phyloP scores from a whole-genome alignment of 1,140 invertebrate genomes.

The Cotesia typhae region DNA sequence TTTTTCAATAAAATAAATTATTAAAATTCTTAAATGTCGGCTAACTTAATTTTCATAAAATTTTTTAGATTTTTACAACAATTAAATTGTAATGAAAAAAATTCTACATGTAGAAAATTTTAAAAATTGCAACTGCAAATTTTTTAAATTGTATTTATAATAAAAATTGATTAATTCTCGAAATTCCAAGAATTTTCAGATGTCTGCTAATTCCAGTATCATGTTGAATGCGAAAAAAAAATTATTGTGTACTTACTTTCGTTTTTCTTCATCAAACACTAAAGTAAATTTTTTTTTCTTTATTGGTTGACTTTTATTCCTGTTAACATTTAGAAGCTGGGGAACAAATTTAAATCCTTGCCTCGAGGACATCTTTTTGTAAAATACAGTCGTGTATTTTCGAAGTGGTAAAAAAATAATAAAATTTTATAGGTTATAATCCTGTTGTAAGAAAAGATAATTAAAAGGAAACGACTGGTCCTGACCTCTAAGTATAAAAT shows the following conservation, averaged over 20 bases:
- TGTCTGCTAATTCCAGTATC: slow-evolving; percentile 2
- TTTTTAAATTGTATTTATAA: no score
- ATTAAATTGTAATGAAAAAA: slow-evolving; percentile 26
- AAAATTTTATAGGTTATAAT: no score
- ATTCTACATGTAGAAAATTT: not conserved
- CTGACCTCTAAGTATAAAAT: no score
- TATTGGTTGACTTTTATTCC: slow-evolving; percentile 43
- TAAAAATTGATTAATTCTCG: no score
- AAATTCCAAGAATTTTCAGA: no score
- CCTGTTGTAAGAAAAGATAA: no score
- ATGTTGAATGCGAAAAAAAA: not conserved
- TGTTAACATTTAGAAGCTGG: slow-evolving; percentile 46
- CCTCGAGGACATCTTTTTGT: slow-evolving; percentile 27
- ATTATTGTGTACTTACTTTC: slow-evolving; percentile 63
- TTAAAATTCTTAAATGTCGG: no score
- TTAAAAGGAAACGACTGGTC: no score
- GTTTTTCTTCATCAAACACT: slow-evolving; percentile 71
- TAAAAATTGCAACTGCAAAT: no score
- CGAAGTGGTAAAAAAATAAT: not conserved
- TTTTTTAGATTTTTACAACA: slow-evolving; percentile 10
- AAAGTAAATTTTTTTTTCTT: slow-evolving; percentile 66
- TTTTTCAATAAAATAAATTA: no score
- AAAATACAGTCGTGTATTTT: not conserved
- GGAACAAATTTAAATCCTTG: slow-evolving; percentile 36
- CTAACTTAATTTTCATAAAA: no score